phyloP scores from a whole-genome alignment of 2,888 invertebrate species.

The Drosophila neoperkinsi region DNA sequence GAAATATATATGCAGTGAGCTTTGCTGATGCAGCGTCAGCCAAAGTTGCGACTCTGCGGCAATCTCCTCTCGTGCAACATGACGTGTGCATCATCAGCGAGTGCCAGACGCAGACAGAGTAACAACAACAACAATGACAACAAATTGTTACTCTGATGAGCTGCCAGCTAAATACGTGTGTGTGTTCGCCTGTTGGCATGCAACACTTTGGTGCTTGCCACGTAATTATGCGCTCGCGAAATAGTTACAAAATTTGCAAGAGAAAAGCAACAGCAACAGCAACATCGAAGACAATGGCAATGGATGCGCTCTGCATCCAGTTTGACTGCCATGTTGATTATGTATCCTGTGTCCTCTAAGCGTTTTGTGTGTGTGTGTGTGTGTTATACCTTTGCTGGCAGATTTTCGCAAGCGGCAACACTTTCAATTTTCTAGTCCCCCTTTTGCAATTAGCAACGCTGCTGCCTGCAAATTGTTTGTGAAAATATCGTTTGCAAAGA shows the following conservation, averaged over 20 bases:
- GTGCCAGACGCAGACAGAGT: constrained; percentile 48
- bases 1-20: constrained; percentile 75
- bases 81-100: constrained; percentile 72
- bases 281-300: constrained; percentile 34
- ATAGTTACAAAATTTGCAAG: constrained; percentile 66
- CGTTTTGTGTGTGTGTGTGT: constrained; percentile 22
- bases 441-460: constrained; percentile 68
- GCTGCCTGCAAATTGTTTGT: constrained; percentile 69
- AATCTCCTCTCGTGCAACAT: constrained; percentile 55
- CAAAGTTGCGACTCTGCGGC: constrained; percentile 58
- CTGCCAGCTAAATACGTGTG: background rate
- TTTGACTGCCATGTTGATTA: constrained; percentile 45
- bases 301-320: constrained; percentile 50
- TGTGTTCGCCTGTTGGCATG: constrained; percentile 44
- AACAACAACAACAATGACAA: constrained; percentile 16
- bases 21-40: constrained; percentile 49
- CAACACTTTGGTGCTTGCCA: constrained; percentile 60
- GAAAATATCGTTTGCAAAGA: constrained; percentile 43
- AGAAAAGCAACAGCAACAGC: constrained; percentile 46
- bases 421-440: constrained; percentile 47
- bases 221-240: constrained; percentile 77
- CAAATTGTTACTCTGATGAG: constrained; percentile 23
- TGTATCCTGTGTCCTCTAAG: constrained; percentile 47
- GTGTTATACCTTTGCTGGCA: constrained; percentile 38
- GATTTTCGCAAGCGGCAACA: constrained; percentile 35